These are phyloP conservation scores for Synergus japonicus DNA, from an alignment of 2,888 invertebrate genomes.

Conservation along the genomic window DNA sequence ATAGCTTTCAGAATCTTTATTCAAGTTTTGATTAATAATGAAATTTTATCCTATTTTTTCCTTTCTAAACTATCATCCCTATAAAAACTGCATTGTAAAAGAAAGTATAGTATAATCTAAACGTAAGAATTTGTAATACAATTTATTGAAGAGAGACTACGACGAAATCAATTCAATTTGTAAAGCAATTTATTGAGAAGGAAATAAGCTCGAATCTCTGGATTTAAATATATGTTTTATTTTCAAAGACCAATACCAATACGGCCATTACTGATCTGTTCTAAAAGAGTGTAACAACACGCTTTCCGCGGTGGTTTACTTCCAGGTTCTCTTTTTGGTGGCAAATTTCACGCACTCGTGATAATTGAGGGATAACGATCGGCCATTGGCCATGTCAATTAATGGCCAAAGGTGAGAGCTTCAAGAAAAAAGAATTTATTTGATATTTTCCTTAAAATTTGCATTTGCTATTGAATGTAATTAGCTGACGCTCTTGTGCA, in stretches of 20 bases:
- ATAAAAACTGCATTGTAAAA: neutral
- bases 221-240: constrained; percentile 1
- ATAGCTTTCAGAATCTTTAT: neutral
- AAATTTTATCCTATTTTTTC: neutral
- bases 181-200: neutral
- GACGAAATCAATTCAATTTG: constrained; percentile 7
- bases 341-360: constrained; percentile 35
- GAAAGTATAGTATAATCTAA: neutral
- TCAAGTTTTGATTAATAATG: neutral
- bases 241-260: neutral
- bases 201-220: neutral
- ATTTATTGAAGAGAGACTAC: constrained; percentile 12
- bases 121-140: neutral
- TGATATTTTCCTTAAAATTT: neutral
- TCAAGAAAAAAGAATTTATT: constrained; percentile 29
- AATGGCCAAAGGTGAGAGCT: constrained; percentile 17
- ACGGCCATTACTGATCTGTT: neutral
- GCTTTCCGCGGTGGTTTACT: neutral
- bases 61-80: neutral
- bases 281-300: constrained; percentile 5
- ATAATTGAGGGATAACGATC: constrained; percentile 40
- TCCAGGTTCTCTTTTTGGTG: constrained; percentile 12
- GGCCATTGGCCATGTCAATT: constrained; percentile 27
- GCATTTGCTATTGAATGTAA: neutral
- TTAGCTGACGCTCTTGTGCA: neutral